These are phyloP conservation scores for Arctia plantaginis DNA, from an alignment of 2,888 invertebrate genomes.

Conservation along the genomic window DNA sequence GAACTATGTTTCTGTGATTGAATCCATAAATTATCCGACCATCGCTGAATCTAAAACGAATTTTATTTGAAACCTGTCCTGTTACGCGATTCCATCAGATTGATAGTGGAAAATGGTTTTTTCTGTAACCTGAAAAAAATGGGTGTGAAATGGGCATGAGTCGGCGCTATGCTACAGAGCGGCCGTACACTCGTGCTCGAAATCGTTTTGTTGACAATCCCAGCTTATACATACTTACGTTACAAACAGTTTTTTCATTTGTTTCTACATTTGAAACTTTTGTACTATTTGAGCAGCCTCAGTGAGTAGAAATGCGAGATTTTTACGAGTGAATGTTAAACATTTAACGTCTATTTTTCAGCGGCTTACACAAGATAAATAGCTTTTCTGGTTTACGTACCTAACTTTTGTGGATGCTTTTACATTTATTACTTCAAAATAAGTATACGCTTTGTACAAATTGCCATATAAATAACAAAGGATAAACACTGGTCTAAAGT, in stretches of 20 bases:
- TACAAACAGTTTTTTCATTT: conserved; percentile 49
- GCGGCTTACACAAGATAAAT: conserved; percentile 43
- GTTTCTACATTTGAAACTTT: conserved; percentile 52
- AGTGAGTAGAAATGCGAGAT: conserved; percentile 35
- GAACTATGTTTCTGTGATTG: conserved; percentile 31
- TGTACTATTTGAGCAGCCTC: conserved; percentile 45
- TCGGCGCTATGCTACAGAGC: conserved; percentile 48
- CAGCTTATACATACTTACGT: conserved; percentile 47
- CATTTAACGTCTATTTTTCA: conserved; percentile 42
- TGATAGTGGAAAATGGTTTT: conserved; percentile 50
- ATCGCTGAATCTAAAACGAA: conserved; percentile 30
- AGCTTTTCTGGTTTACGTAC: conserved; percentile 29
- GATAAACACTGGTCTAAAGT: neutral
- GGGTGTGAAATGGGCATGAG: conserved; percentile 64
- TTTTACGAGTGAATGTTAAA: conserved; percentile 41
- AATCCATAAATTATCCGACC: conserved; percentile 38
- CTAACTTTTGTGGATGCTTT: conserved; percentile 22
- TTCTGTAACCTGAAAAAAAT: conserved; percentile 42
- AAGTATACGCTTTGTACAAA: neutral
- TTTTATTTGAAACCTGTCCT: conserved; percentile 42
- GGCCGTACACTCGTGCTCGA: conserved; percentile 53
- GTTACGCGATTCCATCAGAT: conserved; percentile 48
- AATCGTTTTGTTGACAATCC: conserved; percentile 60
- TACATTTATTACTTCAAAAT: conserved; percentile 23
- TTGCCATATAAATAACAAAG: conserved; percentile 5